phyloP scores from a whole-genome alignment of 2,888 invertebrate species.

The Lamellibrachia satsuma region DNA sequence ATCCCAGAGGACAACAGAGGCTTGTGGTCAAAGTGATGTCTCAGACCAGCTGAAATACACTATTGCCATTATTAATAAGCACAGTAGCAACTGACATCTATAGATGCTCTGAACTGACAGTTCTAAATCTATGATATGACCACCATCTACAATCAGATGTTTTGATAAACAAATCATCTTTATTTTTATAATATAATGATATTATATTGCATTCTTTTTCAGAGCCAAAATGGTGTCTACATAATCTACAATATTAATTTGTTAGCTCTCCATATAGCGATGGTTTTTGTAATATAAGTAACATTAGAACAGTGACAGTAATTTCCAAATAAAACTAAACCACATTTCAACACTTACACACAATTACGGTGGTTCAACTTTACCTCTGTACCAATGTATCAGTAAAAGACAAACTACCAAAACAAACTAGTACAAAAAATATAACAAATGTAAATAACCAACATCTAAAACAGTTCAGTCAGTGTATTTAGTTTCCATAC shows the following conservation, averaged over 20 bases:
- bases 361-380: neutral
- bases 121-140: neutral
- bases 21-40: neutral
- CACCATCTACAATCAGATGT: neutral
- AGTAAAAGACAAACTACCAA: neutral
- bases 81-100: neutral
- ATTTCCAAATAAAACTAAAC: neutral
- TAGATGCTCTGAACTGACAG: neutral
- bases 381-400: neutral
- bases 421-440: neutral
- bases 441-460: neutral
- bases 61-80: neutral
- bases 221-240: too few species aligned
- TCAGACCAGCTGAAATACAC: neutral
- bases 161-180: neutral
- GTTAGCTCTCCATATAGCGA: too few species aligned
- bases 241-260: too few species aligned
- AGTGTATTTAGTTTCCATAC: neutral
- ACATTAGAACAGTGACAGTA: neutral
- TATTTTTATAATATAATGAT: neutral
- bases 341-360: constrained; percentile 12
- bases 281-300: neutral
- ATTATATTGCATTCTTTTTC: too few species aligned
- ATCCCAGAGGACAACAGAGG: neutral
- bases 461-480: neutral